These are phyloP conservation scores for Ellobius talpinus DNA, from an alignment of 2,113 vertebrate genomes.

Conservation along the genomic window DNA sequence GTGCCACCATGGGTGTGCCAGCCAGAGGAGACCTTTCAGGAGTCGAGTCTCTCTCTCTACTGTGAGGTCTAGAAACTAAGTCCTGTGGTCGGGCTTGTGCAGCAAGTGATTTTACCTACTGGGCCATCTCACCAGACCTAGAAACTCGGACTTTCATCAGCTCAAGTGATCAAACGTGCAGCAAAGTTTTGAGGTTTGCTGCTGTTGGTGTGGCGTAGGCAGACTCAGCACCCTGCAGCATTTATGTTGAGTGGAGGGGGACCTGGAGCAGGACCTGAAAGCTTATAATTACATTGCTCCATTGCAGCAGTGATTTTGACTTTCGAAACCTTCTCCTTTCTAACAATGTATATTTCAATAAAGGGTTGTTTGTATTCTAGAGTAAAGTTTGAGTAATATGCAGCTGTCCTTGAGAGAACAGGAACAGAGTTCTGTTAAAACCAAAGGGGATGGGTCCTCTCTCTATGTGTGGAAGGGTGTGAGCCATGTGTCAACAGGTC, in stretches of 20 bases:
- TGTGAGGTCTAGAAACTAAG: neutral
- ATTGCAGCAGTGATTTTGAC: neutral
- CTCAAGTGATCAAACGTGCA: too few species aligned
- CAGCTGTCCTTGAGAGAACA: neutral
- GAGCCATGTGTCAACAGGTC: neutral
- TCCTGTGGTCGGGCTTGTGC: neutral
- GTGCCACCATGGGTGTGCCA: neutral
- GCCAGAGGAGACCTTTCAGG: neutral
- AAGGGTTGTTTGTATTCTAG: neutral
- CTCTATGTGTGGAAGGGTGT: neutral
- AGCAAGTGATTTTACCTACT: neutral
- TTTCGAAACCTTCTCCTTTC: neutral
- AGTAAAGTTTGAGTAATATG: neutral
- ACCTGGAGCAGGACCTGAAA: neutral
- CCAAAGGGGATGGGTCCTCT: neutral
- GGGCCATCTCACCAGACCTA: neutral
- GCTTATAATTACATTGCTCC: neutral
- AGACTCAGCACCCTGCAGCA: neutral
- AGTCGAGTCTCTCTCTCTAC: neutral
- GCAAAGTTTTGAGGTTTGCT: neutral
- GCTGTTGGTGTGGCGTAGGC: neutral
- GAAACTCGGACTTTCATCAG: neutral
- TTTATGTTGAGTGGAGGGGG: too few species aligned
- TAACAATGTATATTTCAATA: neutral
- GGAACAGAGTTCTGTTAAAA: neutral